phyloP scores from a whole-genome alignment of 2,888 invertebrate genomes.

The Agriopis leucophaearia region DNA sequence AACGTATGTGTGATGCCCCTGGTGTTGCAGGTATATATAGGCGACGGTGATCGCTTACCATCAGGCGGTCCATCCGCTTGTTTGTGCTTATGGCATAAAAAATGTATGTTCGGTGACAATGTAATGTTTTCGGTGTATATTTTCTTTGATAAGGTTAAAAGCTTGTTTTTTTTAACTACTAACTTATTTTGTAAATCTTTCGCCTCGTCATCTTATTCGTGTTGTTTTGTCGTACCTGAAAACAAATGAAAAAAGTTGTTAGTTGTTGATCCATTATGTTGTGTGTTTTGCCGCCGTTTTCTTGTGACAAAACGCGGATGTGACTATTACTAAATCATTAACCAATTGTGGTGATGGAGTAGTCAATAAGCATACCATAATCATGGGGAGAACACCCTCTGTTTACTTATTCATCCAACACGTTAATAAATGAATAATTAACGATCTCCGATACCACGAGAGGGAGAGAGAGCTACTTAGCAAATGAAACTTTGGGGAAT shows the following conservation, averaged over 20 bases:
- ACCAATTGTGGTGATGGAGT: background rate
- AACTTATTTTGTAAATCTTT: background rate
- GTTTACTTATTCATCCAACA: conserved; percentile 10
- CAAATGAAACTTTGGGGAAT: conserved; percentile 29
- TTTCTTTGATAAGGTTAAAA: no score
- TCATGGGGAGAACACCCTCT: background rate
- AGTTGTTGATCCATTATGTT: background rate
- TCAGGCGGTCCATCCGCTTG: no score
- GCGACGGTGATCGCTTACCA: no score
- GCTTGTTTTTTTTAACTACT: background rate
- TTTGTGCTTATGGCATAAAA: no score
- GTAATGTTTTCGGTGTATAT: no score
- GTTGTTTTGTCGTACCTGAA: conserved; percentile 1
- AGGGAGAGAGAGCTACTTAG: conserved; percentile 23
- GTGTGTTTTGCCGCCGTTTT: no score
- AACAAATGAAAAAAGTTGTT: background rate
- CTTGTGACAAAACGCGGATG: no score
- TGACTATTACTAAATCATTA: no score
- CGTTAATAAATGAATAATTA: conserved; percentile 21
- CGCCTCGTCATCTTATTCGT: no score
- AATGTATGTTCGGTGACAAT: no score
- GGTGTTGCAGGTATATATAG: no score
- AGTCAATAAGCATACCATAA: background rate
- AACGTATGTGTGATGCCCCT: no score
- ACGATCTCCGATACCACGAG: conserved; percentile 6